Base-by-base conservation (phyloP, 2,888 invertebrate species). In the Gasteruption jaculator region DNA sequence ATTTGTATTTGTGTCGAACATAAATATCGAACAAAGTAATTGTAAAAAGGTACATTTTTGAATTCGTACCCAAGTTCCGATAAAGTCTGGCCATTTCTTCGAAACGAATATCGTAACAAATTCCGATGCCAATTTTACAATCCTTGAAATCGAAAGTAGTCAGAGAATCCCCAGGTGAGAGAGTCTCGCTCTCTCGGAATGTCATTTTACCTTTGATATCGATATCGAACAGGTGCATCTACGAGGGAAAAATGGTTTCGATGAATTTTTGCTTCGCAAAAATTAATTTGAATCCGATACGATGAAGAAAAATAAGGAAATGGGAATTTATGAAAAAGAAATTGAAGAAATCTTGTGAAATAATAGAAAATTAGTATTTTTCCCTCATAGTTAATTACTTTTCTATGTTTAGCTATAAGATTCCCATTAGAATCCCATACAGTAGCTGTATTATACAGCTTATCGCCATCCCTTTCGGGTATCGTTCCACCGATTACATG, bases 191-290 rank as follows among this genome's bases (percentile, higher is more conserved):
- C 69, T 96, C 96, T 60, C 88, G 86, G 66, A 96, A 95, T 1
- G 82, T 84, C n/a, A 95, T 88, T 62, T 89, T 86, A 27, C 86
- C 88, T 36, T 93, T 92, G 37, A 97, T 86, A 67, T 95, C 89
- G 56, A 97, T 94, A 71, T 97, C 95, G 71, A 96, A 96, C 32
- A 96, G 76, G 71, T 96, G 96, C 67, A 94, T 78, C 89, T 91
- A 68, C 24, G 66, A 68, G 50, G 26, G 29, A 38, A 19, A 3
- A 43, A 31, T 22, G 8, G 11, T 36, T 21, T 19, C 10, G 40
- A 10, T 14, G 3, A n/a, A 21, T 10, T 22, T 12, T 38, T n/a
- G 10, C 5, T 11, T n/a, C 10, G 5, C n/a, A 14, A 39, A 38
- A 15, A 6, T 1, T 18, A 41, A 39, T 24, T 32, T 12, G 16